Evolutionary conservation across 2,797 vertebrate genomes (phyloP).

Genomic region (Bryconaethiops microstoma): DNA sequence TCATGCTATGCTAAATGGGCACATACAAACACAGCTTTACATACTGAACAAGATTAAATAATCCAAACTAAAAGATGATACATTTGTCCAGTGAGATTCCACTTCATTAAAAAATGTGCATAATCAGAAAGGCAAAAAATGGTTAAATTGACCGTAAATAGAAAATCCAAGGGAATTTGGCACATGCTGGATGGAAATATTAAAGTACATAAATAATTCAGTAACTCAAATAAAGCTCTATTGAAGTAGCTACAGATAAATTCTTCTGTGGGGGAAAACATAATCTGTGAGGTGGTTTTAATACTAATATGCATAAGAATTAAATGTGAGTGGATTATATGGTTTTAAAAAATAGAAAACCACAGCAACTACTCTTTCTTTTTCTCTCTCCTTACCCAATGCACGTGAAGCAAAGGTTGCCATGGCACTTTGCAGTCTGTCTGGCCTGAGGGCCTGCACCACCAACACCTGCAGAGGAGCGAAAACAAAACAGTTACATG

Average conservation of each 20-base stretch:
- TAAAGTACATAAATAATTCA: background rate
- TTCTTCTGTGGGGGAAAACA: background rate
- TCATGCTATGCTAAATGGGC: too few species aligned
- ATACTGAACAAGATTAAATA: too few species aligned
- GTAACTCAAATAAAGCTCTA: background rate
- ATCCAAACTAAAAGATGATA: too few species aligned
- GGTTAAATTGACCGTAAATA: too few species aligned
- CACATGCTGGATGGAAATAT: background rate
- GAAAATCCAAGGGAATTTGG: too few species aligned
- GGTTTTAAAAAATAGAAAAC: background rate
- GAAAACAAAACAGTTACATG: background rate
- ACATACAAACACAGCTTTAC: too few species aligned
- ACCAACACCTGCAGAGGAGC: constrained; percentile 81
- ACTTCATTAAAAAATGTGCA: too few species aligned
- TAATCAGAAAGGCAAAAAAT: too few species aligned
- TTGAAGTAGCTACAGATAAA: background rate
- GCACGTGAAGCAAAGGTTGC: constrained; percentile 85
- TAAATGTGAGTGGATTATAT: background rate
- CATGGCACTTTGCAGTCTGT: constrained; percentile 92
- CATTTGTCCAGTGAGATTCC: too few species aligned
- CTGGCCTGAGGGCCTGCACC: constrained; percentile 90
- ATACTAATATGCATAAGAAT: background rate
- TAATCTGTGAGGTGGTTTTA: background rate
- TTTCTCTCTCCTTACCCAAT: constrained; percentile 56
- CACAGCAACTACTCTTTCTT: too few species aligned